Conservation (phyloP, 1,140 invertebrate species). For the Sycophaga agraensis region DNA sequence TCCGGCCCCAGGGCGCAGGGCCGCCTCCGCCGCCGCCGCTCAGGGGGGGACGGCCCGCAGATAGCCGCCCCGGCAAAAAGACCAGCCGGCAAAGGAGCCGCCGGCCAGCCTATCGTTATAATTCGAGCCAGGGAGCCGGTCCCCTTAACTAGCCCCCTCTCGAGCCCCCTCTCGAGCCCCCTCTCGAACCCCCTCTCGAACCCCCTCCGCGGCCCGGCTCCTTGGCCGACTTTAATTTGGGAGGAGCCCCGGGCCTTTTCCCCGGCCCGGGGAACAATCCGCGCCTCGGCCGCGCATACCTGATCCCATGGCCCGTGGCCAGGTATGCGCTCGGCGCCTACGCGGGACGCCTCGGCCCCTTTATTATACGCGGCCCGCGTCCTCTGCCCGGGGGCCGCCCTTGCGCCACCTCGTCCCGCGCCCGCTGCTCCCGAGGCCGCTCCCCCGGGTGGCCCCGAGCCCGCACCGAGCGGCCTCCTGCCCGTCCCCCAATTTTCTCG, state of each 20-base stretch:
- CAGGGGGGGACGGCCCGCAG: background rate
- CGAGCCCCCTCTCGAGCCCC: constrained; percentile 3
- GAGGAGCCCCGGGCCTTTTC: constrained; percentile 22
- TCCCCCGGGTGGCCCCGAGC: constrained; percentile 1
- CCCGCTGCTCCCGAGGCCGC: no score
- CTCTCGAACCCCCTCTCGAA: constrained; percentile 9
- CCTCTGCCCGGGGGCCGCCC: background rate
- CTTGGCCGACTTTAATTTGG: constrained; percentile 19
- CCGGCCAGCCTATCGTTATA: constrained; percentile 6
- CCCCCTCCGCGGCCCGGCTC: background rate
- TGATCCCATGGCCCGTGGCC: no score
- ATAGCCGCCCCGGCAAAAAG: background rate
- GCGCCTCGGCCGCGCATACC: background rate
- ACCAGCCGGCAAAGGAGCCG: background rate
- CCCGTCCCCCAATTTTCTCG: constrained; percentile 19
- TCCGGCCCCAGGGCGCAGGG: no score
- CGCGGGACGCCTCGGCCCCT: no score
- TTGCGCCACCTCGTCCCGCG: no score
- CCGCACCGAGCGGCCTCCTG: background rate
- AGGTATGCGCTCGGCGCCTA: background rate
- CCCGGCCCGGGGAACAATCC: constrained; percentile 10
- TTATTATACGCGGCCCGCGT: background rate
- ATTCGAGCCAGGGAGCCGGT: background rate
- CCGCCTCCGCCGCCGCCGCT: no score
- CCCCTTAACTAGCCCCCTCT: constrained; percentile 9